Percentiles rank a stretch among this genome's conserved stretches.
These are phyloP conservation scores for Henicopernis longicauda DNA, from an alignment of 2,113 vertebrate species.

Conservation along the genomic window DNA sequence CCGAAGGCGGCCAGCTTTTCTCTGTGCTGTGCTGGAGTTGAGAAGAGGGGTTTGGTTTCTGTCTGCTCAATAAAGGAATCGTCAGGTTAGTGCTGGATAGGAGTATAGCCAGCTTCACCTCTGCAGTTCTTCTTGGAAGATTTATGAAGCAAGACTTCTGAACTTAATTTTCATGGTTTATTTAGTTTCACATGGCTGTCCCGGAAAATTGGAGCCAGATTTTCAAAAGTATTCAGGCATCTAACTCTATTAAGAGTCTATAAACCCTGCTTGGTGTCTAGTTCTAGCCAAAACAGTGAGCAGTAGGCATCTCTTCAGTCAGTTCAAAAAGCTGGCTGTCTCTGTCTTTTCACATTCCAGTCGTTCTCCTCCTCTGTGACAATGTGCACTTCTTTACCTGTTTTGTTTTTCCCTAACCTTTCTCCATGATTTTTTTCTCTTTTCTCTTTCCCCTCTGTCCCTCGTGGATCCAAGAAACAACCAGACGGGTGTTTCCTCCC, in stretches of 20 bases:
- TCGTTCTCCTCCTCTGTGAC: neutral
- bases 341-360: neutral
- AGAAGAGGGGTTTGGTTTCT: neutral
- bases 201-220: neutral
- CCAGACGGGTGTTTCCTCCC: neutral
- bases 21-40: accelerated
- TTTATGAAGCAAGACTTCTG: neutral
- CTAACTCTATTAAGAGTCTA: accelerated
- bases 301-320: neutral
- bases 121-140: accelerated
- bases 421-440: neutral
- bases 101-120: neutral
- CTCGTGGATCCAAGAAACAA: accelerated
- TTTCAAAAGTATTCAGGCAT: neutral
- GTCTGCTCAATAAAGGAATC: accelerated
- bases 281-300: neutral
- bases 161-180: neutral
- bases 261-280: neutral
- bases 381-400: accelerated
- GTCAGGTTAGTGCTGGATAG: neutral
- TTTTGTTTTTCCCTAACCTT: neutral
- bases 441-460: accelerated
- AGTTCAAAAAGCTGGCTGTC: neutral
- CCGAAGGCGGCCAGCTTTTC: too few relatives aligned
- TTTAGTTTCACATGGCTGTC: neutral